These are phyloP conservation scores for Toxonevra muliebris DNA, from an alignment of 2,888 invertebrate species.

Conservation along the genomic window DNA sequence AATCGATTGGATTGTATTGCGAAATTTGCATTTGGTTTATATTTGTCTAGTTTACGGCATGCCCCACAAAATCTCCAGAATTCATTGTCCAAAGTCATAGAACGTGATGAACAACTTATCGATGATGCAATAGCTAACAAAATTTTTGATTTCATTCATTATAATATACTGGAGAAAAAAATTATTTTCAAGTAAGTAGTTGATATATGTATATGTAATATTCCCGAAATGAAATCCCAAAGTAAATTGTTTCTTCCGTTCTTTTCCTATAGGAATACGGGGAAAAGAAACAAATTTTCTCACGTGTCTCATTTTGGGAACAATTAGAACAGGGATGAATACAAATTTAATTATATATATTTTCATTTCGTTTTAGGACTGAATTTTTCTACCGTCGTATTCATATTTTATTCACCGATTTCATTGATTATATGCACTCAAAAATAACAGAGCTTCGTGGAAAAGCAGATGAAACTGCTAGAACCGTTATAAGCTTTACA, in stretches of 20 bases:
- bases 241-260: too few relatives aligned
- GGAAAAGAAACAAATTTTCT: too few relatives aligned
- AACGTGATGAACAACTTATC: conserved; percentile 82
- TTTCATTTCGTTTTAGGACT: conserved; percentile 61
- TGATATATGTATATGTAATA: neutral
- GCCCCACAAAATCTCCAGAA: conserved; percentile 69
- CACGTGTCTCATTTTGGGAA: too few relatives aligned
- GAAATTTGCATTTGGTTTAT: conserved; percentile 76
- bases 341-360: too few relatives aligned
- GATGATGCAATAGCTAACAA: conserved; percentile 81
- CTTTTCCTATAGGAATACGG: too few relatives aligned
- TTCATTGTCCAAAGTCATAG: conserved; percentile 67
- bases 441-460: conserved; percentile 84
- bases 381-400: conserved; percentile 85
- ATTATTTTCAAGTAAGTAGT: conserved; percentile 70
- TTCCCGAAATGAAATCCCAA: too few relatives aligned
- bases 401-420: conserved; percentile 88
- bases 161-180: conserved; percentile 76
- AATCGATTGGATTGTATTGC: conserved; percentile 67
- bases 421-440: conserved; percentile 90
- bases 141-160: conserved; percentile 82
- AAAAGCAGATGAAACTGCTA: conserved; percentile 88
- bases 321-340: too few relatives aligned
- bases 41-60: conserved; percentile 72
- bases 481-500: conserved; percentile 78